These are phyloP conservation scores for Paelopatides confundens DNA, from an alignment of 53 echinoderm and acorn worm genomes.

Conservation along the genomic window DNA sequence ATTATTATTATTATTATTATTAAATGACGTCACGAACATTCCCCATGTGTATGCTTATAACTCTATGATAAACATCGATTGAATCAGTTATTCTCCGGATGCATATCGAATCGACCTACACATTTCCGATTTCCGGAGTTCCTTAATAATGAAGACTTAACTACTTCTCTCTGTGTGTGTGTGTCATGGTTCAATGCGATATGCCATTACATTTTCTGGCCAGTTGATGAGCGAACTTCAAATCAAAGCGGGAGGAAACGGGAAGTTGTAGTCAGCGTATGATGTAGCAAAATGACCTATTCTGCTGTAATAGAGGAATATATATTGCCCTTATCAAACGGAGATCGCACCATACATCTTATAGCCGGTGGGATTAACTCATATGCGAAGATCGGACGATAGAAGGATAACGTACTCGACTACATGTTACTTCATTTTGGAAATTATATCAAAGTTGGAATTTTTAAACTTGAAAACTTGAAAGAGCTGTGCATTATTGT, in stretches of 20 bases:
- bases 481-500: too few relatives aligned
- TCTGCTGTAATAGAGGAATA: neutral
- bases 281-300: neutral
- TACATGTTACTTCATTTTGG: too few relatives aligned
- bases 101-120: neutral
- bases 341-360: neutral
- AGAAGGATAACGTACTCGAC: neutral
- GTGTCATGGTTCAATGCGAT: neutral
- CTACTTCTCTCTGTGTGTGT: too few relatives aligned
- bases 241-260: neutral
- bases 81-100: conserved; percentile 9
- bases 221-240: neutral
- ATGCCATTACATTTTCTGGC: neutral
- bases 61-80: neutral
- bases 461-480: too few relatives aligned
- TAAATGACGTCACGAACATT: too few relatives aligned
- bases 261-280: neutral
- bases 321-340: neutral
- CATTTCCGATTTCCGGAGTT: conserved; percentile 28
- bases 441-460: too few relatives aligned
- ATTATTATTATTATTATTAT: too few relatives aligned
- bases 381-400: neutral
- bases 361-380: neutral
- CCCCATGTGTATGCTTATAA: too few relatives aligned
- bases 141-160: neutral